Base-by-base conservation (phyloP, 1,140 invertebrate species). In the Archegozetes longisetosus region DNA sequence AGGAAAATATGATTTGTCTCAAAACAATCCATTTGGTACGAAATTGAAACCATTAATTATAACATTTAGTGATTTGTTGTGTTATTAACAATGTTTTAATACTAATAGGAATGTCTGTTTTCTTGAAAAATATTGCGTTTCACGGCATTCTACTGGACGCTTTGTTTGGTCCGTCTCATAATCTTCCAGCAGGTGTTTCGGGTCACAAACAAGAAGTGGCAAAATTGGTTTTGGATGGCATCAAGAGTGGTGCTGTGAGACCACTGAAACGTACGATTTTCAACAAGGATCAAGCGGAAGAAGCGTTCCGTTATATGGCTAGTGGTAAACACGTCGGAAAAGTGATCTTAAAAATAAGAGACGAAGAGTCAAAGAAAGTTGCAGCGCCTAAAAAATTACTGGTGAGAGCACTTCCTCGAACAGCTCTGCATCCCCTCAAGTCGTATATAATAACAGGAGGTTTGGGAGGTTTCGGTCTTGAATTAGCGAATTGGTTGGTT, bases 291-390 rank as follows among this genome's bases (percentile, higher is more conserved):
- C 83, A 93, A 73, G 79, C 89, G n/a, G 91, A 96, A 72, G 84
- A 89, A 70, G 91, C 89, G 1, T 95, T 95, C 77, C 77, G 82
- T 63, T 97, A 80, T 70, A 96, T 98, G 88, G 91, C 90, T 20
- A 83, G 86, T 1, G 92, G 92, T 47, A 93, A 90, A 75, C 92
- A 97, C 72, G 92, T 95, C 61, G 93, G 93, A 40, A 97, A 97
- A 78, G 91, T 98, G 14, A 49, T 79, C 2, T 68, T 79, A 25
- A 71, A 79, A 69, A 65, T 73, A 14, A 53, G 65, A 47, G 68
- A 71, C 9, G 69, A 72, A 64, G 68, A 70, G 53, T 9, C 48
- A 20, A 40, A n/a, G 12, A 51, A 26, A 40, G 47, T 76, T 1
- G 67, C 72, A 28, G 14, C 53, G 6, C 60, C 65, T 24, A 40